Evolutionary conservation across 2,888 invertebrate species (phyloP), one percentile per base, ranked within the genome.

Genomic region (Myopa testacea): DNA sequence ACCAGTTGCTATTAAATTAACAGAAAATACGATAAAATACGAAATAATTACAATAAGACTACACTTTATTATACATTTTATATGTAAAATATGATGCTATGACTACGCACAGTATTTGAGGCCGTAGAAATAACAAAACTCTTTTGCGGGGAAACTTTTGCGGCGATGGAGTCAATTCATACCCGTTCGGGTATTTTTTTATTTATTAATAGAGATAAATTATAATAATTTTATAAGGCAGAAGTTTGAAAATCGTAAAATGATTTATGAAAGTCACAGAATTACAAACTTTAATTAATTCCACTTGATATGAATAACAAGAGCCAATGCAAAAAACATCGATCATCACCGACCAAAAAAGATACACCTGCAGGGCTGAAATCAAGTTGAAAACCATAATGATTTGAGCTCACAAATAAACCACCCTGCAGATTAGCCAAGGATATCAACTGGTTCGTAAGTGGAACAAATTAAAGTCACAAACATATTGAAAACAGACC

Each of bases 391-490:
- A 81, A 82, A 79, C 78, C 79, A 78, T 80, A 81, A 80, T 81
- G 76, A 81, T 80, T 80, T 75, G 69, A 81, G 70, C 75, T 72
- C 76, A 82, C 82, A 87, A 88, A 88, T 84, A 88, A 88, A 88
- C 88, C 86, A 88, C 88, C 88, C 88, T 81, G 77, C 73, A 78
- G 84, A 84, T 88, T 88, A 84, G 83, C 65, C 75, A 82, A 77
- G 82, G 81, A 82, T 80, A 80, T 81, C 81, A 81, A 81, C 78
- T 80, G 81, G 81, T 81, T 79, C 71, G 83, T 84, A 84, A 86
- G 86, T 87, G 85, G 81, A 83, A 84, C 86, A 83, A 88, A 88
- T 87, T 86, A 79, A 80, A 78, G 78, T 80, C 80, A 82, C 86
- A 85, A 86, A 85, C 84, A 86, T 81, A 80, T 80, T 81, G 82